Conservation (phyloP, 2,888 invertebrate genomes). For the Keiferia lycopersicella region DNA sequence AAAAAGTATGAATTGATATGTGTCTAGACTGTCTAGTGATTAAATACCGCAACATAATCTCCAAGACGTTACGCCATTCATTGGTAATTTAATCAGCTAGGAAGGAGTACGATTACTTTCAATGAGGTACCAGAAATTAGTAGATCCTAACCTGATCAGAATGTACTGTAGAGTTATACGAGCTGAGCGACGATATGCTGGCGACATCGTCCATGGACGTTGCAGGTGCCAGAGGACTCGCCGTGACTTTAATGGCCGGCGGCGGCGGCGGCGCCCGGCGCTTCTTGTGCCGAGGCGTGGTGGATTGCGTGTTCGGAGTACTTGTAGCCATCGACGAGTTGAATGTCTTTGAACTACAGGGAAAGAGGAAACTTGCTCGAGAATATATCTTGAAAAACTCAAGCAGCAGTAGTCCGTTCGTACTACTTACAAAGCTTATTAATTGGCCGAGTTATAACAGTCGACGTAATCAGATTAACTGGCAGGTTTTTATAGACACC, state of each 20-base stretch:
- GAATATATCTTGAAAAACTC: not conserved
- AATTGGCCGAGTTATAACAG: no score
- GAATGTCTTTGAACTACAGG: constrained; percentile 58
- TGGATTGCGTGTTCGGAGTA: constrained; percentile 68
- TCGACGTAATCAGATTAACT: not conserved
- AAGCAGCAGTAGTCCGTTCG: no score
- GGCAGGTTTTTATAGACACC: not conserved
- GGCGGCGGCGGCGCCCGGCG: constrained; percentile 84
- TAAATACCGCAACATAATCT: no score
- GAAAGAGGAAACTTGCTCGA: not conserved
- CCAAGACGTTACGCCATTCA: no score
- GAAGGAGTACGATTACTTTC: no score
- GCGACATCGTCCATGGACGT: constrained; percentile 72
- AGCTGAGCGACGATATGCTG: constrained; percentile 72
- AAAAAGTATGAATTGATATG: no score
- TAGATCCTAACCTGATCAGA: constrained; percentile 60
- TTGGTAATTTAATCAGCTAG: no score
- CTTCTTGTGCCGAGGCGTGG: constrained; percentile 81
- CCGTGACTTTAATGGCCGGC: constrained; percentile 43
- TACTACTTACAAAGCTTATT: no score
- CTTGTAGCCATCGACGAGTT: constrained; percentile 65
- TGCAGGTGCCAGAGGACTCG: constrained; percentile 44
- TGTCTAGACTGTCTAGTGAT: no score
- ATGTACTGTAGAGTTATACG: constrained; percentile 66
- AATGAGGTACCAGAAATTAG: no score